Percentiles rank a stretch among this genome's conserved stretches.
phyloP scores from a whole-genome alignment of 2,113 vertebrate genomes.

The Mugil cephalus region DNA sequence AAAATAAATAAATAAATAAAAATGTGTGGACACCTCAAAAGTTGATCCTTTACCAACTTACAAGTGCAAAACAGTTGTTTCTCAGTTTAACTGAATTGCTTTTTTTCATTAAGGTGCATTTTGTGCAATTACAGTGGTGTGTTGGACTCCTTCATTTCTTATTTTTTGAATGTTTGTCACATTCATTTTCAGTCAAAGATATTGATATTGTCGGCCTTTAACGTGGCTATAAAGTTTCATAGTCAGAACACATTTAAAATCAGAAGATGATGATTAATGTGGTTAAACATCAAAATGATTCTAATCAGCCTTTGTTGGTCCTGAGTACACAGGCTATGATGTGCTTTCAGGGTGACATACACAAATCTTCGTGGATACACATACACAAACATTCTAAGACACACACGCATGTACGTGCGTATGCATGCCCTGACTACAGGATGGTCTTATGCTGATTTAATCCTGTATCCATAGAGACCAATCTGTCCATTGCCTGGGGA shows the following conservation, averaged over 20 bases:
- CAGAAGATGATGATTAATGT: neutral
- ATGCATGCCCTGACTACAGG: conserved; percentile 54
- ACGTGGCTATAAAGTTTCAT: too few species aligned
- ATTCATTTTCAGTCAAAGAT: too few species aligned
- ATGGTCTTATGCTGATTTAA: conserved; percentile 72
- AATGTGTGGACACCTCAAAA: too few species aligned
- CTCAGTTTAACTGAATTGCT: too few species aligned
- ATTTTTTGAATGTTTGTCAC: too few species aligned
- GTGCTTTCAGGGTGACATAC: conserved; percentile 17
- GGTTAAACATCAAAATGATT: neutral
- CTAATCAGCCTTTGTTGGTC: neutral
- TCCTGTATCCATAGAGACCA: conserved; percentile 76
- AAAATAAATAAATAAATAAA: too few species aligned
- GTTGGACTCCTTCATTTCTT: too few species aligned
- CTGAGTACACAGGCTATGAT: neutral
- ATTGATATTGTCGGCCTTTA: too few species aligned
- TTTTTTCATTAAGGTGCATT: too few species aligned
- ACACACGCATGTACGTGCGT: neutral
- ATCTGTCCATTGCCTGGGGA: conserved; percentile 70
- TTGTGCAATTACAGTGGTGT: too few species aligned
- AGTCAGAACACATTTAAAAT: neutral
- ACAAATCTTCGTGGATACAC: conserved; percentile 26
- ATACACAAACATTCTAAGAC: conserved; percentile 15
- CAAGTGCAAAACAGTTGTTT: too few species aligned
- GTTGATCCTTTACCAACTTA: too few species aligned